Percentiles rank a stretch among this genome's conserved stretches.
phyloP scores from a whole-genome alignment of 1,140 invertebrate genomes.

The Lasaia peninsularis region DNA sequence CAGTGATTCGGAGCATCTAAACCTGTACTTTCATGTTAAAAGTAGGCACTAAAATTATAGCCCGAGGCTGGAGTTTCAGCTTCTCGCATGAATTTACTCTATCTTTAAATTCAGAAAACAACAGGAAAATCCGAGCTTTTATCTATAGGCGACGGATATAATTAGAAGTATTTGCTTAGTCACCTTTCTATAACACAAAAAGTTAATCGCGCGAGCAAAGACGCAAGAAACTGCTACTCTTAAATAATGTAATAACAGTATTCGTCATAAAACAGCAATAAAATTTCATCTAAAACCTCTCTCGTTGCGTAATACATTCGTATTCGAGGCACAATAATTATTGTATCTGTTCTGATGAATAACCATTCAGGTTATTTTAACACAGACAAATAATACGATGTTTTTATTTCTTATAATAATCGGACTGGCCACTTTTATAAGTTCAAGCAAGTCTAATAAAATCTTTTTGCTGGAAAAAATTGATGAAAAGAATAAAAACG shows the following conservation, averaged over 20 bases:
- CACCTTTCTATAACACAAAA: background rate
- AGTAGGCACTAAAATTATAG: too few relatives aligned
- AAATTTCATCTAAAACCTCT: background rate
- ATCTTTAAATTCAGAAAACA: too few relatives aligned
- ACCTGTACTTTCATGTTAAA: too few relatives aligned
- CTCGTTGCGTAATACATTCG: background rate
- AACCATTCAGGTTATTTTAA: background rate
- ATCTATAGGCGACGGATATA: too few relatives aligned
- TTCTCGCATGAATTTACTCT: too few relatives aligned
- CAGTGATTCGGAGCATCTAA: too few relatives aligned
- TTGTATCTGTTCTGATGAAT: constrained; percentile 7
- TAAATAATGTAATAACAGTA: background rate
- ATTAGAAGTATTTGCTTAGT: background rate
- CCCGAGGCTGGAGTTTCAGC: too few relatives aligned
- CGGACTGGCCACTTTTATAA: background rate
- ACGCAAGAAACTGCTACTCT: background rate
- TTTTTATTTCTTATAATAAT: background rate
- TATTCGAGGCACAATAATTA: background rate
- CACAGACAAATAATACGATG: background rate
- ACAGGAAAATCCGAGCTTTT: too few relatives aligned
- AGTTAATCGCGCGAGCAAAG: background rate
- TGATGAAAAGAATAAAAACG: too few relatives aligned
- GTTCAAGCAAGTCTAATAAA: background rate
- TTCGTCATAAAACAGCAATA: constrained; percentile 6
- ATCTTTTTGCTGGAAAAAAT: too few relatives aligned